These are phyloP conservation scores for Poicephalus meyeri DNA, from an alignment of 2,113 vertebrate species.

Conservation along the genomic window DNA sequence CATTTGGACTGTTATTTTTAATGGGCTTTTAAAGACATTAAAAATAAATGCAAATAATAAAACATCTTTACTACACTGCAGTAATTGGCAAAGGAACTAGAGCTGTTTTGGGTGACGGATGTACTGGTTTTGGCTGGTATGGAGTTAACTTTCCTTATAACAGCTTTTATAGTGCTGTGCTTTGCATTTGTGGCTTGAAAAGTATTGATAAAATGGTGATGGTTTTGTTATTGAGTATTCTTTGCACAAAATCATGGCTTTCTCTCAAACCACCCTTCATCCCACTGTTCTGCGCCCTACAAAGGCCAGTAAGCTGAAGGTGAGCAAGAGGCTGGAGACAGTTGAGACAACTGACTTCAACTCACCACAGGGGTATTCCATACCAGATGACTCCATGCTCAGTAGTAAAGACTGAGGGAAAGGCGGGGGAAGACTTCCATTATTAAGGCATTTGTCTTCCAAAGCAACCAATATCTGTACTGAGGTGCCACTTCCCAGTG, in stretches of 20 bases:
- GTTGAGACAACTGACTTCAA: neutral
- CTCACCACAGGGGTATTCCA: no score
- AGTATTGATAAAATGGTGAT: neutral
- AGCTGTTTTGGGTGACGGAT: neutral
- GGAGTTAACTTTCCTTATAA: neutral
- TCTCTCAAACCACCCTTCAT: neutral
- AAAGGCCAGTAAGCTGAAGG: neutral
- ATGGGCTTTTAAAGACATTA: conserved; percentile 6
- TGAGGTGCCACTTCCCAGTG: neutral
- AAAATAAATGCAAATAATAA: conserved; percentile 16
- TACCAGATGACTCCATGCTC: rapidly evolving
- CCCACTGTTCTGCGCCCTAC: neutral
- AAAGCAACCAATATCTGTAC: neutral
- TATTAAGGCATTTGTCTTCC: neutral
- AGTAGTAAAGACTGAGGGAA: neutral
- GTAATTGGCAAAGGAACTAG: neutral
- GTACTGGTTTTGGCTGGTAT: neutral
- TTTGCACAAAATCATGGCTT: neutral
- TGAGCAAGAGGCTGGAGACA: neutral
- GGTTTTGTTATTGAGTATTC: neutral
- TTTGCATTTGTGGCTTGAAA: neutral
- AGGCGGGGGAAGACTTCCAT: rapidly evolving
- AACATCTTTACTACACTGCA: neutral
- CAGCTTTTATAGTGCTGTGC: rapidly evolving
- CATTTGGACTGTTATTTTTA: conserved; percentile 39